Conservation (phyloP, 2,113 vertebrate genomes). For the Cheilinus undulatus region DNA sequence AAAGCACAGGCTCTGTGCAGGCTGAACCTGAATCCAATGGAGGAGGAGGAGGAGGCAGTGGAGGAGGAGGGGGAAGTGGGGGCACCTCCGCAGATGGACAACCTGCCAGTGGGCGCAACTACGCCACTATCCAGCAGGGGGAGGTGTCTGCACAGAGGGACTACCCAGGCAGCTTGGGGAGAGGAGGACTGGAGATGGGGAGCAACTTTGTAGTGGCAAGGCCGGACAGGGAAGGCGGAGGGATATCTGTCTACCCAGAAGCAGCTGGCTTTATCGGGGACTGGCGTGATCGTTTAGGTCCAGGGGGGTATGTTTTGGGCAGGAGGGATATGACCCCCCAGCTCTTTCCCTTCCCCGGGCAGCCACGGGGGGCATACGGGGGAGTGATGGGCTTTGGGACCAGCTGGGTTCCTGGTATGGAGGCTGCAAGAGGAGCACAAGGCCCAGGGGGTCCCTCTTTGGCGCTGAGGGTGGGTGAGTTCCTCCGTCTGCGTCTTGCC, state of each 20-base stretch:
- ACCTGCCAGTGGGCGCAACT: constrained; percentile 64
- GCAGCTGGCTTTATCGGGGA: constrained; percentile 78
- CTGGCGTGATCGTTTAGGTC: constrained; percentile 81
- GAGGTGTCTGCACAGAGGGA: constrained; percentile 75
- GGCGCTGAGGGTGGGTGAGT: constrained; percentile 87
- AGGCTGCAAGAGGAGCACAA: constrained; percentile 63
- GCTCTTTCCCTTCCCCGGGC: constrained; percentile 81
- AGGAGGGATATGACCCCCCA: constrained; percentile 85
- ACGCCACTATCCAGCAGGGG: constrained; percentile 70
- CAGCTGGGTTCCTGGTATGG: constrained; percentile 75
- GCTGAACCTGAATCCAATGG: constrained; percentile 61
- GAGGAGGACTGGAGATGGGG: constrained; percentile 82
- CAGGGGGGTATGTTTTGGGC: constrained; percentile 79
- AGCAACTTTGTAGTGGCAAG: constrained; percentile 82
- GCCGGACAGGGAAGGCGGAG: constrained; percentile 76
- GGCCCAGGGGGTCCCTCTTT: constrained; percentile 77
- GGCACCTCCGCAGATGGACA: constrained; percentile 64
- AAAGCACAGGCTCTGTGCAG: constrained; percentile 50
- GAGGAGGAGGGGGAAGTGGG: constrained; percentile 25
- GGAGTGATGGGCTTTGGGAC: constrained; percentile 79
- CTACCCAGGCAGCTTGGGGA: constrained; percentile 75
- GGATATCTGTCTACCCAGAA: constrained; percentile 79
- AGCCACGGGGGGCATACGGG: constrained; percentile 71
- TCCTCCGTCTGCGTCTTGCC: constrained; percentile 87
- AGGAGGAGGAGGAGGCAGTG: constrained; percentile 32